Percentiles rank a stretch among this genome's conserved stretches.
These are phyloP conservation scores for Caenorhabditis angaria DNA, from an alignment of 2,888 invertebrate genomes.

Conservation along the genomic window DNA sequence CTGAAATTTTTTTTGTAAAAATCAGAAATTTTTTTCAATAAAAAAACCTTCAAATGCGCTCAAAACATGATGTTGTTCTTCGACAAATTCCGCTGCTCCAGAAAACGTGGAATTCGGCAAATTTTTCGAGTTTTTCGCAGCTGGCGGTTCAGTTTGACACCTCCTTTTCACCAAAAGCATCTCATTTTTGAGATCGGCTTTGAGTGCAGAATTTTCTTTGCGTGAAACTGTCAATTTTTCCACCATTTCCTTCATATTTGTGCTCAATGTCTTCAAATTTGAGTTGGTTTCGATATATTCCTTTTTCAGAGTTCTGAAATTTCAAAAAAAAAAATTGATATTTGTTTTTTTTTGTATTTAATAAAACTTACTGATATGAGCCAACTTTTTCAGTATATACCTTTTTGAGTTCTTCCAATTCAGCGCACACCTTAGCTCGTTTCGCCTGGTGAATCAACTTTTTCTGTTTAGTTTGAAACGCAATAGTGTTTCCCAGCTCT, in stretches of 20 bases:
- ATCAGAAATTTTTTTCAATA: too few species aligned
- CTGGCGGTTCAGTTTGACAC: neutral
- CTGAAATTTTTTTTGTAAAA: too few species aligned
- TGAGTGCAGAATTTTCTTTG: neutral
- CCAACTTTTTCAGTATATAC: neutral
- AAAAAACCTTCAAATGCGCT: neutral
- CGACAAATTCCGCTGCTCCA: too few species aligned
- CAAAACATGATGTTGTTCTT: too few species aligned
- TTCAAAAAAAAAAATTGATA: too few species aligned
- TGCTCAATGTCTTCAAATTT: neutral
- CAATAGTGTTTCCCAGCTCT: neutral
- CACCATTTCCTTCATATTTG: neutral
- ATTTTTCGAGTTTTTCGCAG: too few species aligned
- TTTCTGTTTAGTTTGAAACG: neutral
- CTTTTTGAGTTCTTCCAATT: neutral
- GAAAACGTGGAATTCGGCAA: too few species aligned
- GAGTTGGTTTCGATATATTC: neutral
- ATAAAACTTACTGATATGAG: too few species aligned
- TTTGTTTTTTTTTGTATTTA: too few species aligned
- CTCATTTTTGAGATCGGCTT: neutral
- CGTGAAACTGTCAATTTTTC: neutral
- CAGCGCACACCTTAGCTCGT: neutral
- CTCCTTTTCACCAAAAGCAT: neutral
- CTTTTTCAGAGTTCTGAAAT: neutral
- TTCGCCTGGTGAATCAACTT: neutral